Evolutionary conservation across 2,113 vertebrate genomes (phyloP).

Genomic region (Ctenodactylus gundi): DNA sequence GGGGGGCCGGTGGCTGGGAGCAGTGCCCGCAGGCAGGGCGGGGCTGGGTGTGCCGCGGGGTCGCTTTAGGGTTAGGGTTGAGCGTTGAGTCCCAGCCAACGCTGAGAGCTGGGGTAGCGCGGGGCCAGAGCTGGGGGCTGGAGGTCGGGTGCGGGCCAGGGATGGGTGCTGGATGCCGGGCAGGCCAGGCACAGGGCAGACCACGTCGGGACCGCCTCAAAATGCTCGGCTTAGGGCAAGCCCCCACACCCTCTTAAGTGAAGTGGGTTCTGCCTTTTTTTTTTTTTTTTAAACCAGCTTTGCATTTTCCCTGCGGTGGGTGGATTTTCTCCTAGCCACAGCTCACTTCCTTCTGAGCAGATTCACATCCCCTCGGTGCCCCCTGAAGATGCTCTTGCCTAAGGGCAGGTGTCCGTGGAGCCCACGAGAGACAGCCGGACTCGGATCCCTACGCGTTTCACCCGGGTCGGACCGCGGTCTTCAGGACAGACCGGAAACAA

Average conservation of each 20-base stretch:
- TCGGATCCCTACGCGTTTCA: too few species aligned
- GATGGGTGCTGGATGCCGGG: not conserved
- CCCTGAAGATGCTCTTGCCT: too few species aligned
- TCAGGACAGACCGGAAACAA: too few species aligned
- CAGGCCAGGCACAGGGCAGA: not conserved
- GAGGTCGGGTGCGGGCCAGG: not conserved
- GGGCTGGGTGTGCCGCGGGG: not conserved
- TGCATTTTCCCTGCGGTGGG: not conserved
- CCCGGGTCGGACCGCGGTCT: too few species aligned
- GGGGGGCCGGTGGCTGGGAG: not conserved
- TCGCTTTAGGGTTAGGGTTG: not conserved
- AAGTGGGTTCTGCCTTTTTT: not conserved
- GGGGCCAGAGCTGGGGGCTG: too few species aligned
- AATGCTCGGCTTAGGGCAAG: not conserved
- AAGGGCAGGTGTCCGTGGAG: too few species aligned
- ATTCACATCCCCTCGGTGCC: not conserved
- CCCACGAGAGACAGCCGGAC: not conserved
- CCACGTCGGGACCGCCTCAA: not conserved
- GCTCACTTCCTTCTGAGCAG: not conserved
- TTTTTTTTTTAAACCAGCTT: not conserved
- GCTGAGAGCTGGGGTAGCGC: not conserved
- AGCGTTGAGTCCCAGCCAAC: not conserved
- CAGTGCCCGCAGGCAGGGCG: not conserved
- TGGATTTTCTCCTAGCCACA: not conserved
- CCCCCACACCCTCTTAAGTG: fast-evolving